These are phyloP conservation scores for Kryptopterus vitreolus DNA, from an alignment of 2,797 vertebrate species.

Conservation along the genomic window DNA sequence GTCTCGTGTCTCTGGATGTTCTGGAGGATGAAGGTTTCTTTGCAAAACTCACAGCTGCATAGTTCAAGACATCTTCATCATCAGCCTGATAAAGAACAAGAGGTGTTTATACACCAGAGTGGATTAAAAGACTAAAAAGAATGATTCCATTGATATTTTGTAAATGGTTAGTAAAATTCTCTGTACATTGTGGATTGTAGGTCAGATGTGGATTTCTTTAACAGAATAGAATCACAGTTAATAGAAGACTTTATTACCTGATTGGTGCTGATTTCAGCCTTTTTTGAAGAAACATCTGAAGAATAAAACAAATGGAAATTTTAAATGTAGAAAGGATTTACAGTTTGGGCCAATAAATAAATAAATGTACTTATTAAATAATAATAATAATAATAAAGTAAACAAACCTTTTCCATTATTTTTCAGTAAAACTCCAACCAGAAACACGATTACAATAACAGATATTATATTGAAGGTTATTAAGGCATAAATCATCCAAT, in stretches of 20 bases:
- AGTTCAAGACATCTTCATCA: slow-evolving; percentile 2
- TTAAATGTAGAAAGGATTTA: too few species aligned
- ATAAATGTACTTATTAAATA: too few species aligned
- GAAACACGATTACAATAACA: not conserved
- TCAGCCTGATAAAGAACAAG: slow-evolving; percentile 12
- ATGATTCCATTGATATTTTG: too few species aligned
- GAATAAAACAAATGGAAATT: too few species aligned
- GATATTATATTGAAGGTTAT: too few species aligned
- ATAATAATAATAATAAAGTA: too few species aligned
- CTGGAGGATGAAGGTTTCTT: slow-evolving; percentile 14
- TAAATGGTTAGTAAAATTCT: not conserved
- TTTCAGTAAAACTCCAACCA: not conserved
- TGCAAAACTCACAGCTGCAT: slow-evolving; percentile 3
- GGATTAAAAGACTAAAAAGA: too few species aligned
- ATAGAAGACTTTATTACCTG: slow-evolving; percentile 1
- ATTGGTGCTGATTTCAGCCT: not conserved
- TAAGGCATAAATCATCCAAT: not conserved
- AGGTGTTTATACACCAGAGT: not conserved
- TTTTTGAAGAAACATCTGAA: too few species aligned
- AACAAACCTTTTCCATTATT: not conserved
- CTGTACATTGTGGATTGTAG: not conserved
- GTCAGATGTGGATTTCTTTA: not conserved
- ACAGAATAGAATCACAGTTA: not conserved
- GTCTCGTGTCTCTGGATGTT: not conserved
- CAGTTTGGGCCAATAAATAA: too few species aligned